Conservation (phyloP, 2,888 invertebrate species). For the Caenorhabditis doughertyi region DNA sequence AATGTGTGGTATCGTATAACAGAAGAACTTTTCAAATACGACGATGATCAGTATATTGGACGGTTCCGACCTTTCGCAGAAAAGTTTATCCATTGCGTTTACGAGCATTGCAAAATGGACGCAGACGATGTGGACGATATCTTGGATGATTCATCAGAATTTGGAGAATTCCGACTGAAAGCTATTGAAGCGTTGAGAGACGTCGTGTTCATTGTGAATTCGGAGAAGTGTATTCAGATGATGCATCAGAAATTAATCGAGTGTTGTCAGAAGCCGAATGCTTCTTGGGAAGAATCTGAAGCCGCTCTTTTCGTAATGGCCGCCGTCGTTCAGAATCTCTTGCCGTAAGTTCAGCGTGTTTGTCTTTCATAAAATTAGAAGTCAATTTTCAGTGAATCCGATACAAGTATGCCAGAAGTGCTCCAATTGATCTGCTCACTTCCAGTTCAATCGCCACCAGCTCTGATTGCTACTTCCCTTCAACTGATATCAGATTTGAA, state of each 20-base stretch:
- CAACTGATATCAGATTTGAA: constrained; percentile 86
- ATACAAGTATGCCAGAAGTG: constrained; percentile 93
- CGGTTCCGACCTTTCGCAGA: constrained; percentile 94
- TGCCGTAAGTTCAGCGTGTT: constrained; percentile 92
- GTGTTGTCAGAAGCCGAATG: constrained; percentile 35
- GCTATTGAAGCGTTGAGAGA: constrained; percentile 93
- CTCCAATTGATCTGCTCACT: constrained; percentile 92
- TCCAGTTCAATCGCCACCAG: constrained; percentile 90
- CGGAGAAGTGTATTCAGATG: constrained; percentile 89
- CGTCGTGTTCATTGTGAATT: constrained; percentile 96
- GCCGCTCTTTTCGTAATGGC: constrained; percentile 95
- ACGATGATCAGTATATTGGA: constrained; percentile 88
- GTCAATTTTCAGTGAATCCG: constrained; percentile 88
- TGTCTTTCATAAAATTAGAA: background rate
- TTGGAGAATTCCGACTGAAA: constrained; percentile 89
- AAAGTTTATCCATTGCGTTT: constrained; percentile 87
- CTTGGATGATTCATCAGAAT: constrained; percentile 90
- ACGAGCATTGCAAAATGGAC: constrained; percentile 96
- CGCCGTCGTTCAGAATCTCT: constrained; percentile 88
- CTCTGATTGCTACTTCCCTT: constrained; percentile 92
- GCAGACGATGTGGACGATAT: constrained; percentile 91
- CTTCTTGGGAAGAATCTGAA: constrained; percentile 92
- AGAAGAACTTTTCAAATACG: constrained; percentile 93
- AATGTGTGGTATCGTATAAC: constrained; percentile 97
- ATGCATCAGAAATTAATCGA: constrained; percentile 83